phyloP scores from a whole-genome alignment of 2,113 vertebrate species.

The Cyphomyrus discorhynchus region DNA sequence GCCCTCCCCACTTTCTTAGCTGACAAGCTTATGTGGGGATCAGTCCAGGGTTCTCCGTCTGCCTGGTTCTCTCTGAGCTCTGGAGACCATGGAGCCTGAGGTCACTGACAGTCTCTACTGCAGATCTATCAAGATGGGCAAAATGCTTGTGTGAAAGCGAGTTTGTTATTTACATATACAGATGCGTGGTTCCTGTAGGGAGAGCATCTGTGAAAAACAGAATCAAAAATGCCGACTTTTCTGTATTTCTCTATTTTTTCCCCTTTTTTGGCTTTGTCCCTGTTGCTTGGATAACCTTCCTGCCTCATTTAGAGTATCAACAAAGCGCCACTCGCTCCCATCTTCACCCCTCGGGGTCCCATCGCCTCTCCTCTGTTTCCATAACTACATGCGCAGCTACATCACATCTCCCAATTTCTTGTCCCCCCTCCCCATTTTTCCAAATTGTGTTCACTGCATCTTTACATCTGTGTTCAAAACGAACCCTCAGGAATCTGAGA shows the following conservation, averaged over 20 bases:
- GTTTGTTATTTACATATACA: not conserved
- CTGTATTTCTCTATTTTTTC: not conserved
- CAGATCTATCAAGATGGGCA: not conserved
- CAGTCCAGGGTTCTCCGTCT: too few species aligned
- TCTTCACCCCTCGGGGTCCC: not conserved
- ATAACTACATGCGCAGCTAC: not conserved
- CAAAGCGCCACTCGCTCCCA: not conserved
- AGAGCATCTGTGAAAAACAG: not conserved
- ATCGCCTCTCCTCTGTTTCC: not conserved
- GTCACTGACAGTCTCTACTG: not conserved
- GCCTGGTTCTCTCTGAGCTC: not conserved
- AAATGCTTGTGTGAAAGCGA: not conserved
- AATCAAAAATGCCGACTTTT: not conserved
- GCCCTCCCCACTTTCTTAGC: not conserved
- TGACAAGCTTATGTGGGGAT: too few species aligned
- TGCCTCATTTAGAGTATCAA: not conserved
- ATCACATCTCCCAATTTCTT: not conserved
- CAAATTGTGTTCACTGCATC: not conserved
- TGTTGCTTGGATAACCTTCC: not conserved
- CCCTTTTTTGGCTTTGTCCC: not conserved
- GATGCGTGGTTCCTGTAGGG: not conserved
- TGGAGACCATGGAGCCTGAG: not conserved
- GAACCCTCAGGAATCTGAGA: not conserved
- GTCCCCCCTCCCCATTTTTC: not conserved
- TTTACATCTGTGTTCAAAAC: constrained; percentile 3